These are phyloP conservation scores for Gymnopithys bicolor DNA, from an alignment of 2,797 vertebrate species.

Conservation along the genomic window DNA sequence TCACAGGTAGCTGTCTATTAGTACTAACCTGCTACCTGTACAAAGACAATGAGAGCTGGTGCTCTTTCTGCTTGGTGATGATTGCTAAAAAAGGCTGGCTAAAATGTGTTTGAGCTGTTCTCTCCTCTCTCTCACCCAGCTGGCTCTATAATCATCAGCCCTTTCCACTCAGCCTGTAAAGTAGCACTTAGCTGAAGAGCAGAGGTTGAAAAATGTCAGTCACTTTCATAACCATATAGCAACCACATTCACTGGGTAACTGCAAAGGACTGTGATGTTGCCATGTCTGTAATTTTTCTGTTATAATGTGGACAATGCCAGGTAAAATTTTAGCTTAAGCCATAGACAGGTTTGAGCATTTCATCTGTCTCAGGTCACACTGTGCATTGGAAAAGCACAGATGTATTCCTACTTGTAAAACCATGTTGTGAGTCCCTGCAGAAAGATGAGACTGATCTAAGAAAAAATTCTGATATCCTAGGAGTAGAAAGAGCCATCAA, in stretches of 20 bases:
- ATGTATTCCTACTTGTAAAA: background rate
- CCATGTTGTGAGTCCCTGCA: background rate
- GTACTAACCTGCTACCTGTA: background rate
- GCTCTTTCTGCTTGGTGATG: background rate
- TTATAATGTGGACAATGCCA: background rate
- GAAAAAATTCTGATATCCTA: background rate
- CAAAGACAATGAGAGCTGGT: background rate
- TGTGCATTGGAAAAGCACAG: background rate
- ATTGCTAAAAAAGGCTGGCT: constrained; percentile 20
- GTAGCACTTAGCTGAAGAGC: background rate
- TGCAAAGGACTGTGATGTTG: background rate
- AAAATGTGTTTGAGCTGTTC: background rate
- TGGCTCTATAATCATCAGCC: background rate
- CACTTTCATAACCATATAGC: background rate
- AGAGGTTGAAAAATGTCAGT: constrained; percentile 33
- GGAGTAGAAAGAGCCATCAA: background rate
- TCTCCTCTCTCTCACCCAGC: background rate
- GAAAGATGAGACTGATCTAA: background rate
- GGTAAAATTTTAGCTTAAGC: background rate
- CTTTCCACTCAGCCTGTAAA: background rate
- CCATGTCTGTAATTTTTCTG: constrained; percentile 7
- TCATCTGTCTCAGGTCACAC: background rate
- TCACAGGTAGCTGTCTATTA: constrained; percentile 18
- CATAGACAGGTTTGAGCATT: background rate
- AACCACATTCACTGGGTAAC: background rate